phyloP scores from a whole-genome alignment of 1,140 invertebrate species.

The Drosophila tropicalis region DNA sequence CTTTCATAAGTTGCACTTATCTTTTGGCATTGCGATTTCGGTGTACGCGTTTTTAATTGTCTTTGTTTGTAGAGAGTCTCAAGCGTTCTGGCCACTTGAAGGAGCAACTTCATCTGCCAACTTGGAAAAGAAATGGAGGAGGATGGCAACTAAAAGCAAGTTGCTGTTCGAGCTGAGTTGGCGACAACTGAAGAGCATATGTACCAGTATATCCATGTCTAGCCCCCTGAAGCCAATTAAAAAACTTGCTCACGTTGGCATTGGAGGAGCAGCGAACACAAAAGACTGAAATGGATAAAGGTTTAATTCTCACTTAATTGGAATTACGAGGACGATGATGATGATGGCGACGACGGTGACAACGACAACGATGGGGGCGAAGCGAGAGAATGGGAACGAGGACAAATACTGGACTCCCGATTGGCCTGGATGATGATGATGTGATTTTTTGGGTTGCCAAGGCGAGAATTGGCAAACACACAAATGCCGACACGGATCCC shows the following conservation, averaged over 20 bases:
- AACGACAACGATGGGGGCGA: neutral
- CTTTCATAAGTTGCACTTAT: neutral
- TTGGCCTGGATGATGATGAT: slow-evolving; percentile 16
- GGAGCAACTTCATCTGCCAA: neutral
- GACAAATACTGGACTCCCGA: slow-evolving; percentile 21
- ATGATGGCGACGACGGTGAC: neutral
- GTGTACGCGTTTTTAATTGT: neutral
- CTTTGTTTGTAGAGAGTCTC: neutral
- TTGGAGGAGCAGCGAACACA: slow-evolving; percentile 17
- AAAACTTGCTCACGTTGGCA: slow-evolving; percentile 29
- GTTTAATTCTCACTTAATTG: slow-evolving; percentile 79
- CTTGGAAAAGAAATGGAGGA: neutral
- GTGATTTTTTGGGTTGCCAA: slow-evolving; percentile 51
- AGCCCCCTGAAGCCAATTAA: slow-evolving; percentile 67
- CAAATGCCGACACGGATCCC: slow-evolving; percentile 7
- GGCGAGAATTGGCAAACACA: slow-evolving; percentile 39
- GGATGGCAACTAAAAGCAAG: neutral
- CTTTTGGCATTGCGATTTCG: neutral
- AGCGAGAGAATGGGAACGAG: neutral
- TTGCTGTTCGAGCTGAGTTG: neutral
- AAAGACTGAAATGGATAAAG: slow-evolving; percentile 52
- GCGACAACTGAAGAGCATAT: slow-evolving; percentile 5
- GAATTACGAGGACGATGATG: slow-evolving; percentile 59
- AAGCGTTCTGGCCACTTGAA: neutral
- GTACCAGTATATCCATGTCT: slow-evolving; percentile 15